phyloP scores from a whole-genome alignment of 2,888 invertebrate genomes.

The Megaustenia siamemsis region DNA sequence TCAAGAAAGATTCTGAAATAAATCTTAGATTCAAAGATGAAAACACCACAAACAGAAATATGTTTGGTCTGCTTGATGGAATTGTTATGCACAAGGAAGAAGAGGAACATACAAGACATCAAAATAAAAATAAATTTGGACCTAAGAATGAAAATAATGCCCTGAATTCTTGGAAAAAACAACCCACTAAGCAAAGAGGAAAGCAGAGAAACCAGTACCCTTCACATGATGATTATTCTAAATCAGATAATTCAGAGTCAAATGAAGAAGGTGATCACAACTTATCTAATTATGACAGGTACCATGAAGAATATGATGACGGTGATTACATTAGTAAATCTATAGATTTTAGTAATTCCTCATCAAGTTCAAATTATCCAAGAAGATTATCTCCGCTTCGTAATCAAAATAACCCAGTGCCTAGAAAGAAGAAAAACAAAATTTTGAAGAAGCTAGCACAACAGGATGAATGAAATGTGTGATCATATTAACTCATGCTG shows the following conservation, averaged over 20 bases:
- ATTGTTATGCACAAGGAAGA: neutral
- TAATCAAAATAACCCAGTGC: constrained; percentile 19
- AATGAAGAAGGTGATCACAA: constrained; percentile 5
- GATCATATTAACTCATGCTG: no score
- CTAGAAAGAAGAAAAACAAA: constrained; percentile 53
- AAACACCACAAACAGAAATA: neutral
- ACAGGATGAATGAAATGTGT: constrained; percentile 11
- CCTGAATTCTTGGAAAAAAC: neutral
- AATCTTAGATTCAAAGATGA: constrained; percentile 24
- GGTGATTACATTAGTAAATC: constrained; percentile 41
- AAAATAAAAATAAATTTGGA: constrained; percentile 22
- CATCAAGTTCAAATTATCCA: neutral
- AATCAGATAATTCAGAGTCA: neutral
- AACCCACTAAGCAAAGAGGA: neutral
- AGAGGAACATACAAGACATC: neutral
- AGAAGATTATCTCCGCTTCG: constrained; percentile 49
- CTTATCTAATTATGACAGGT: neutral
- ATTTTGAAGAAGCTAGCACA: constrained; percentile 53
- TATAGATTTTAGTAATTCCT: neutral
- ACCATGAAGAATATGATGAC: constrained; percentile 33
- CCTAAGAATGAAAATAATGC: neutral
- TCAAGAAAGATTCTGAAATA: constrained; percentile 24
- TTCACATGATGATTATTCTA: neutral
- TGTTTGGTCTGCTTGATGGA: constrained; percentile 17
- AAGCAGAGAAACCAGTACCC: neutral